Evolutionary conservation across 2,113 vertebrate species (phyloP).

Genomic region (Dicentrarchus labrax): DNA sequence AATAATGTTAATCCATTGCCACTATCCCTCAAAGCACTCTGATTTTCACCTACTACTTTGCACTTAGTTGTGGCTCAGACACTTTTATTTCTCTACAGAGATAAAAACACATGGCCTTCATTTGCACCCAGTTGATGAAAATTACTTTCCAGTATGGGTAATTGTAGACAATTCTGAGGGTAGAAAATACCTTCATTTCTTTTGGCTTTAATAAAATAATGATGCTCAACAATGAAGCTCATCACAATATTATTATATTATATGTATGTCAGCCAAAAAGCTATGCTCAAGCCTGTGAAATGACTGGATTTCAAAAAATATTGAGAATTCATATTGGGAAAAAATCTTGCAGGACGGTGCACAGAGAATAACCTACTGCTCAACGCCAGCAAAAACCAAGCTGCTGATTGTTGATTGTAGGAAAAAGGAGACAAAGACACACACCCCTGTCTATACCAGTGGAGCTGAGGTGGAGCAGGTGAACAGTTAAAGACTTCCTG

Average conservation of each 20-base stretch:
- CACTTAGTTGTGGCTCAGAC: conserved; percentile 13
- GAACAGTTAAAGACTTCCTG: no score
- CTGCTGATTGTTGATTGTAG: no score
- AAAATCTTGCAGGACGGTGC: no score
- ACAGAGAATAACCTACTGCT: no score
- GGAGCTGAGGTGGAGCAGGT: no score
- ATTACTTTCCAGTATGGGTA: conserved; percentile 8
- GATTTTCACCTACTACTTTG: conserved; percentile 21
- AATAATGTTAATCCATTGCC: neutral
- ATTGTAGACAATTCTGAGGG: neutral
- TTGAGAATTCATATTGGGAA: no score
- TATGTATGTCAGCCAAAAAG: conserved; percentile 6
- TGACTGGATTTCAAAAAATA: no score
- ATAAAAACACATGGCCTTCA: conserved; percentile 26
- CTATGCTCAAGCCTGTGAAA: neutral
- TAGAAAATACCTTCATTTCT: neutral
- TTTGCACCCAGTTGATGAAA: conserved; percentile 33
- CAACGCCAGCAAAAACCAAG: no score
- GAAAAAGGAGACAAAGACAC: no score
- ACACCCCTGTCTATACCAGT: no score
- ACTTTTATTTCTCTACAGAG: conserved; percentile 20
- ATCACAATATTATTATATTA: neutral
- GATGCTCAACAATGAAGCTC: conserved; percentile 4
- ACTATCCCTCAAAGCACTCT: neutral
- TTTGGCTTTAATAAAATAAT: neutral